A percentile compares a stretch with the other conserved stretches of the same genome.
phyloP scores from a whole-genome alignment of 2,797 vertebrate genomes.

The Hippoglossus hippoglossus region DNA sequence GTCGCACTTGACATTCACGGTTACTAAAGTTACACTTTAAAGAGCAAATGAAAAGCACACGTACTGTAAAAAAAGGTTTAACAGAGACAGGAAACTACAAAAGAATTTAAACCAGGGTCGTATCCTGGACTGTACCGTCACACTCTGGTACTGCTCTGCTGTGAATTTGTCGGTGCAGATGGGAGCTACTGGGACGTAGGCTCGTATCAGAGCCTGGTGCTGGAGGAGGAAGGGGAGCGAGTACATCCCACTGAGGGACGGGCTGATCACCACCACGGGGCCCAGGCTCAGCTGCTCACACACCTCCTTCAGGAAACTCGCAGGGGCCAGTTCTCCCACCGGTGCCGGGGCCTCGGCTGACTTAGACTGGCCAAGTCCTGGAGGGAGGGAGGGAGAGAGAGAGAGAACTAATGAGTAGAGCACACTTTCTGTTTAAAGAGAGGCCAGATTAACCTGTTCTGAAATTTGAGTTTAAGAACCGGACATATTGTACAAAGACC shows the following conservation, averaged over 20 bases:
- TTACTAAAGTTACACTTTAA: conserved; percentile 20
- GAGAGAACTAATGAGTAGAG: background rate
- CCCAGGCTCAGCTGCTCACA: conserved; percentile 85
- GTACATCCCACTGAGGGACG: conserved; percentile 97
- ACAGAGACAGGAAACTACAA: conserved; percentile 3
- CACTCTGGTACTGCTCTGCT: conserved; percentile 83
- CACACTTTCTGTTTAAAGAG: background rate
- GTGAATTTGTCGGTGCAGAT: conserved; percentile 96
- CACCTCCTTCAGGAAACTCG: conserved; percentile 87
- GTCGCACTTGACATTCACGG: conserved; percentile 46
- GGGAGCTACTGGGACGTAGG: conserved; percentile 93
- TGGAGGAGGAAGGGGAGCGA: conserved; percentile 92
- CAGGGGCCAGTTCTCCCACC: conserved; percentile 86
- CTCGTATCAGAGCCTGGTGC: conserved; percentile 85
- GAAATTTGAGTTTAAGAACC: no score
- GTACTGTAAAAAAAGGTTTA: background rate
- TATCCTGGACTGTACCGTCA: conserved; percentile 82
- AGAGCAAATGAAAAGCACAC: conserved; percentile 16
- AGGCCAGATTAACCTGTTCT: background rate
- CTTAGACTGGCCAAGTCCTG: conserved; percentile 91
- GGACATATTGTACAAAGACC: no score
- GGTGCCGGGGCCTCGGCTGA: conserved; percentile 83
- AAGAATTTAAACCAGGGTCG: conserved; percentile 10
- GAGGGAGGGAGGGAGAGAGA: conserved; percentile 4
- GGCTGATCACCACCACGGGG: conserved; percentile 91